These are phyloP conservation scores for Mystacides longicornis DNA, from an alignment of 2,888 invertebrate genomes.

Conservation along the genomic window DNA sequence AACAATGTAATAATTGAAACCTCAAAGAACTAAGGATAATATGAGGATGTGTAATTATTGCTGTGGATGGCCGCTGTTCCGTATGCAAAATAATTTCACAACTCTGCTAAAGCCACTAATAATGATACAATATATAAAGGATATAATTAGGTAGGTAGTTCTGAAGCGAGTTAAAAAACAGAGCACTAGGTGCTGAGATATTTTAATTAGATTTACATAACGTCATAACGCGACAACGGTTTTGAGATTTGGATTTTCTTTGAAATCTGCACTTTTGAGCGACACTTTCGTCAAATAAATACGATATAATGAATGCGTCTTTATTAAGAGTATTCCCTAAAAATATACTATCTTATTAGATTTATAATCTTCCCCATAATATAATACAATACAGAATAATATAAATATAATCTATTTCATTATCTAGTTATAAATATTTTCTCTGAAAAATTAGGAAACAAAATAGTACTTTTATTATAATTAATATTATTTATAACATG, in stretches of 20 bases:
- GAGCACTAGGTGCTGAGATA: conserved; percentile 21
- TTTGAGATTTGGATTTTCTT: conserved; percentile 46
- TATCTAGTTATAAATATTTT: conserved; percentile 56
- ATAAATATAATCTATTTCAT: conserved; percentile 56
- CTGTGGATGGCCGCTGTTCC: no score
- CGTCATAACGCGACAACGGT: no score
- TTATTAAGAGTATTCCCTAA: conserved; percentile 37
- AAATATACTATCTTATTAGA: conserved; percentile 40
- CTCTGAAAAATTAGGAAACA: conserved; percentile 55
- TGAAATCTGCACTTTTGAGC: conserved; percentile 50
- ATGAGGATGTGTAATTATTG: no score
- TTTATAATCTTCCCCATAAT: conserved; percentile 36
- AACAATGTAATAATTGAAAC: no score
- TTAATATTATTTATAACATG: conserved; percentile 29
- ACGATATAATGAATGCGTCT: conserved; percentile 25
- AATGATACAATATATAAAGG: neutral
- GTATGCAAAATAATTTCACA: no score
- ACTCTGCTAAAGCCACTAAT: no score
- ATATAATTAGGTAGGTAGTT: neutral
- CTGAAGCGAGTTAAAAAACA: conserved; percentile 2
- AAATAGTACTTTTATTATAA: conserved; percentile 35
- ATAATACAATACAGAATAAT: conserved; percentile 40
- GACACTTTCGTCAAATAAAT: conserved; percentile 34
- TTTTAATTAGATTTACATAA: neutral
- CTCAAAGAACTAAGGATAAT: no score